Percentiles rank a stretch among this genome's conserved stretches.
Evolutionary conservation across 2,113 vertebrate species (phyloP).

Genomic region (Eleginops maclovinus): DNA sequence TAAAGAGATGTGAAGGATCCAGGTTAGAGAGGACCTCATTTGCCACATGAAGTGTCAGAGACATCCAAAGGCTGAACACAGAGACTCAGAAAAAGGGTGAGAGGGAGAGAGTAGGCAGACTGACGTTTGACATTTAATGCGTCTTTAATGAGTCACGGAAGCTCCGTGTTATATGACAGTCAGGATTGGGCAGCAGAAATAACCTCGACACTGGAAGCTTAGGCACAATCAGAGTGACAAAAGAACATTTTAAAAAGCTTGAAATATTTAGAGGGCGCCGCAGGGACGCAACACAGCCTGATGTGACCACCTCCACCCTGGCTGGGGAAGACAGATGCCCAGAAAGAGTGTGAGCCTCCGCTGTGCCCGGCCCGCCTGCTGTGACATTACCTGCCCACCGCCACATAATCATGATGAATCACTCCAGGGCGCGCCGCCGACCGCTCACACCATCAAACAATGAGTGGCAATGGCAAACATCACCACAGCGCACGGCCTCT

Average conservation of each 20-base stretch:
- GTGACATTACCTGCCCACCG: conserved; percentile 82
- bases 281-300: conserved; percentile 31
- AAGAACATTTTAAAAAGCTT: background rate
- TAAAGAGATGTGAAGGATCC: conserved; percentile 60
- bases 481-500: conserved; percentile 26
- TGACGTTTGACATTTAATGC: conserved; percentile 63
- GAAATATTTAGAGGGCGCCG: conserved; percentile 24
- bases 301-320: conserved; percentile 40
- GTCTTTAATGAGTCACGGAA: conserved; percentile 54
- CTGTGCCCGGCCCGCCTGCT: conserved; percentile 67
- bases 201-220: conserved; percentile 2
- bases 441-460: conserved; percentile 55
- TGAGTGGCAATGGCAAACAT: conserved; percentile 70
- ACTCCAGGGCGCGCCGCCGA: conserved; percentile 48
- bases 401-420: conserved; percentile 85
- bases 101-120: conserved; percentile 22
- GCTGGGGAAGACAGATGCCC: conserved; percentile 66
- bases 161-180: background rate
- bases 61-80: conserved; percentile 19
- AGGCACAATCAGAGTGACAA: conserved; percentile 1
- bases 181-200: conserved; percentile 17
- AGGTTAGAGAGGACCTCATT: conserved; percentile 42
- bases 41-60: conserved; percentile 23
- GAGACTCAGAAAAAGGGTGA: background rate
- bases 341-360: conserved; percentile 66